A percentile compares a stretch with the other conserved stretches of the same genome.
phyloP scores from a whole-genome alignment of 2,888 invertebrate species.

The Emmelina monodactyla region DNA sequence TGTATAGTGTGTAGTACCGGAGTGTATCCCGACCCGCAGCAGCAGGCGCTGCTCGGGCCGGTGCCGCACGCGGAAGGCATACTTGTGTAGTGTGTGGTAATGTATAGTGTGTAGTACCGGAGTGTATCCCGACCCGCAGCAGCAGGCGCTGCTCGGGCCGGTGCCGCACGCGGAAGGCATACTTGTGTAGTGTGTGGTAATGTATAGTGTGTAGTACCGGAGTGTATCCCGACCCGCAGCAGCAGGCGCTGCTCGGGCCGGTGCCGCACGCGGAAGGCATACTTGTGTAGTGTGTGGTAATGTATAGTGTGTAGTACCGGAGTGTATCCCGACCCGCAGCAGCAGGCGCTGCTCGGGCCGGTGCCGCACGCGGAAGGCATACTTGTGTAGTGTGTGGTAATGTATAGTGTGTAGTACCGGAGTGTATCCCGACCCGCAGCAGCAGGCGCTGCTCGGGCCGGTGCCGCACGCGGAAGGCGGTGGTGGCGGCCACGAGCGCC shows the following conservation, averaged over 20 bases:
- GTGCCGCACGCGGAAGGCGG: constrained; percentile 88
- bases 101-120: too few relatives aligned
- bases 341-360: constrained; percentile 83
- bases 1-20: too few relatives aligned
- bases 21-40: constrained; percentile 90
- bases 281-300: too few relatives aligned
- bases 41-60: constrained; percentile 83
- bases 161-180: constrained; percentile 89
- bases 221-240: constrained; percentile 90
- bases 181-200: too few relatives aligned
- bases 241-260: constrained; percentile 83
- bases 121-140: constrained; percentile 90
- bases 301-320: background rate
- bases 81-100: too few relatives aligned
- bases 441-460: constrained; percentile 83
- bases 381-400: constrained; percentile 43
- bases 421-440: constrained; percentile 90
- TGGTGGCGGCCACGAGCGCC: constrained; percentile 81
- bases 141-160: constrained; percentile 83
- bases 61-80: constrained; percentile 89
- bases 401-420: constrained; percentile 54
- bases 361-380: constrained; percentile 88
- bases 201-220: too few relatives aligned
- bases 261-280: constrained; percentile 89
- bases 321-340: constrained; percentile 41